A percentile compares a stretch with the other conserved stretches of the same genome.
phyloP scores from a whole-genome alignment of 1,140 invertebrate genomes.

The Ctenoplectra terminalis region DNA sequence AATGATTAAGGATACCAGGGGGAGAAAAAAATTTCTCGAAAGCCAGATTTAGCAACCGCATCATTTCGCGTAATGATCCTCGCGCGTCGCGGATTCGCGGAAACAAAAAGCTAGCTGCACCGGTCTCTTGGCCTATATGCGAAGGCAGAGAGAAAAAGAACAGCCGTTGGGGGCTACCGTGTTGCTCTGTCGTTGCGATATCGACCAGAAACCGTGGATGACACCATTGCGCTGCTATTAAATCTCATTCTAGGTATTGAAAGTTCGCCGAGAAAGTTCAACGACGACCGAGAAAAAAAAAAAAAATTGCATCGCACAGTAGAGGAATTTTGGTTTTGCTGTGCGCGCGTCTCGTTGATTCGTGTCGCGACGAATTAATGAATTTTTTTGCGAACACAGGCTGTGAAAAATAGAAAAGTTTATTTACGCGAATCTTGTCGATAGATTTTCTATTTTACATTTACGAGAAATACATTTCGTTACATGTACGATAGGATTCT shows the following conservation, averaged over 20 bases:
- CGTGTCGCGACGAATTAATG: background rate
- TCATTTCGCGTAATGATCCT: slow-evolving; percentile 43
- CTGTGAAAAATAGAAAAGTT: background rate
- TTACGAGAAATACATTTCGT: too few relatives aligned
- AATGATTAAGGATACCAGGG: slow-evolving; percentile 7
- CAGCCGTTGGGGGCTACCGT: background rate
- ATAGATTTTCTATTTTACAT: background rate
- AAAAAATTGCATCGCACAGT: background rate
- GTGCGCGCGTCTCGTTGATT: background rate
- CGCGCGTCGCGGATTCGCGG: slow-evolving; percentile 18
- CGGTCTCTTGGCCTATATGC: slow-evolving; percentile 46
- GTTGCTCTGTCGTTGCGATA: slow-evolving; percentile 2
- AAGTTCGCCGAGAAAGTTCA: background rate
- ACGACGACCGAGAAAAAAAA: background rate
- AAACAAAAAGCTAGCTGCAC: slow-evolving; percentile 29
- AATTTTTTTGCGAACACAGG: background rate
- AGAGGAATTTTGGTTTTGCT: background rate
- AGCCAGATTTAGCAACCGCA: slow-evolving; percentile 14
- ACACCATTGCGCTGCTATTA: slow-evolving; percentile 26
- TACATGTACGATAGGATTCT: too few relatives aligned
- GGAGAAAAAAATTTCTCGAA: background rate
- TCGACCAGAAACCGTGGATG: slow-evolving; percentile 30
- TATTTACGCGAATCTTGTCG: background rate
- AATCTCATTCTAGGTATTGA: slow-evolving; percentile 27
- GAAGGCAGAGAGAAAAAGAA: slow-evolving; percentile 9